Base-by-base conservation (phyloP, 2,888 invertebrate genomes). In the Nemapogon koenigi region DNA sequence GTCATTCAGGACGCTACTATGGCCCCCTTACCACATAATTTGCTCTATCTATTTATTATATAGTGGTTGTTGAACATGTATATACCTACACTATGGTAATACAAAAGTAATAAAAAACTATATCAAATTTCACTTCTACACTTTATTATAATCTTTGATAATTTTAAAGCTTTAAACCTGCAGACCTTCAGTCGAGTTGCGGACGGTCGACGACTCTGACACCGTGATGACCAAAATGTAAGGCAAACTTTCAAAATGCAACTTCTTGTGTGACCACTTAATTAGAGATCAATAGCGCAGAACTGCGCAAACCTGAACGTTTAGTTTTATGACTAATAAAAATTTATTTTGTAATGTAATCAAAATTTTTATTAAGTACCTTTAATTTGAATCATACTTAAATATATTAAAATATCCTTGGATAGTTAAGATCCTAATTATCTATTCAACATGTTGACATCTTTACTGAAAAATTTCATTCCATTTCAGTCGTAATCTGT, bases 141-240 rank as follows among this genome's bases (percentile, higher is more conserved):
- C 43, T 48, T 50, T 41, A 46, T 37, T 38, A 37, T 14, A 28
- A 37, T 55, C 46, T 42, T 57, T 49, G 41, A 48, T 57, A 52
- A 16, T 35, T 16, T 2, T 41, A 41, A 48, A 44, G 51, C 53
- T 50, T 53, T 55, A 57, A 61, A 64, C 61, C 46, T 44, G 61
- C 53, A 62, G 64, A 52, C 65, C 66, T 66, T 64, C 62, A 53
- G 46, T 41, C 38, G 54, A 60, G 53, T 48, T 59, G 60, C 59
- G 62, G 54, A 59, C 62, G 62, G 59, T 63, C 62, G 62, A 55
- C 61, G 62, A 64, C 62, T 61, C 53, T 45, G 46, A 50, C 50
- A 50, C 52, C 50, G 57, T 56, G 55, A 55, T 57, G 57, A 52
- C 53, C 54, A 51, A 57, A 60, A 61, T 57, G 19, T 33, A 13